Evolutionary conservation across 2,888 invertebrate species (phyloP), one percentile per base, ranked within the genome.

Genomic region (Agrotis exclamationis): DNA sequence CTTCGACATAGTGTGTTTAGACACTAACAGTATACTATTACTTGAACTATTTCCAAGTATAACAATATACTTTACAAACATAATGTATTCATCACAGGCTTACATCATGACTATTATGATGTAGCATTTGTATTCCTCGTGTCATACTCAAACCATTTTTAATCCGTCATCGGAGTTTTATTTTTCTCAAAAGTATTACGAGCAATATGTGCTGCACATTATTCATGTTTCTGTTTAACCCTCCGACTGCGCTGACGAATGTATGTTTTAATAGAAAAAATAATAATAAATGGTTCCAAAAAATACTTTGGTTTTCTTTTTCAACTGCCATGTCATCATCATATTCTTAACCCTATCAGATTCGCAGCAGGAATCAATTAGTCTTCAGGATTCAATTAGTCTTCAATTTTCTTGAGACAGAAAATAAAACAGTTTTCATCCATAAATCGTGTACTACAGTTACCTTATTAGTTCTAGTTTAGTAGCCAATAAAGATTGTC

Each of bases 71-170:
- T 64, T 71, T 71, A 53, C 22, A 48, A 70, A 16, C 48, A 72
- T 74, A 65, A 79, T 76, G 20, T 80, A 72, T 80, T 80, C 80
- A 80, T 79, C 76, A 69, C 73, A 66, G 28, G 57, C 66, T 66
- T 68, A 73, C 66, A 80, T 73, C 76, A 68, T 76, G 51, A 54
- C 63, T 63, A 53, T 72, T 72, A 69, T 24, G 39, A 67, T 68
- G 60, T 16, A 68, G 45, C 65, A 81, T 77, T 74, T 64, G 64
- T 77, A 78, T 81, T 74, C 64, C 28, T 50, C 48, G 53, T 68
- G 80, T 77, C 80, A 81, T 70, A 74, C 51, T 70, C 47, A 54
- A 74, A 77, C 67, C 64, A 78, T 84, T 75, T 83, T 84, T 79
- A 84, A 84, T 84, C 81, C 62, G 74, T 83, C 83, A 81, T 71